These are phyloP conservation scores for Nemurella pictetii DNA, from an alignment of 2,888 invertebrate genomes.

Conservation along the genomic window DNA sequence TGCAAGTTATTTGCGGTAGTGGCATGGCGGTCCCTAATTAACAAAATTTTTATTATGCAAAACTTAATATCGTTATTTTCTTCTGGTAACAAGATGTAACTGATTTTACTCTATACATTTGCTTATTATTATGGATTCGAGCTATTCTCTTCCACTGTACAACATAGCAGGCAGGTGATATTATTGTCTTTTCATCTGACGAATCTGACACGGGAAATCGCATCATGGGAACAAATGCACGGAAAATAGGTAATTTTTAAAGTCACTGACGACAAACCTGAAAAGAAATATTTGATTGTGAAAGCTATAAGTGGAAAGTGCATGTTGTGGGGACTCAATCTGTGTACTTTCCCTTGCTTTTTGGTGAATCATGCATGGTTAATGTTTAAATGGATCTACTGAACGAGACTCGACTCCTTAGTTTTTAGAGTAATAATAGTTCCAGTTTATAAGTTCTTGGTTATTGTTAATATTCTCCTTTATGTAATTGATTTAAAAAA, in stretches of 20 bases:
- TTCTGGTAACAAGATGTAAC: not conserved
- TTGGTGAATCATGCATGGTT: no score
- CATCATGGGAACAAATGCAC: constrained; percentile 16
- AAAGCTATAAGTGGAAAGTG: not conserved
- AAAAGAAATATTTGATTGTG: no score
- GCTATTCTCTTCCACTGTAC: constrained; percentile 2
- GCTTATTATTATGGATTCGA: constrained; percentile 1
- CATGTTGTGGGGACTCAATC: not conserved
- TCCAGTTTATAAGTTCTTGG: not conserved
- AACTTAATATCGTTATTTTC: no score
- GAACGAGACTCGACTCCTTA: no score
- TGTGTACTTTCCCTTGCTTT: not conserved
- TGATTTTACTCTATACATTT: not conserved
- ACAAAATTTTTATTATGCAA: no score
- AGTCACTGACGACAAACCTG: no score
- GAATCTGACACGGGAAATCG: not conserved
- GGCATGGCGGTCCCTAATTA: no score
- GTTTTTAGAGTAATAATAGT: no score
- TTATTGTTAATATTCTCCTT: no score
- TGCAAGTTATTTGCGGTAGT: no score
- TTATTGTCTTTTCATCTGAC: not conserved
- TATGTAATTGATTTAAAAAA: no score
- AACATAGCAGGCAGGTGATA: constrained; percentile 12
- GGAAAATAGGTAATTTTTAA: constrained; percentile 6
- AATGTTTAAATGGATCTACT: no score